Percentiles rank a stretch among this genome's conserved stretches.
Evolutionary conservation across 2,888 invertebrate genomes (phyloP).

Genomic region (Diachrysia chrysitis): DNA sequence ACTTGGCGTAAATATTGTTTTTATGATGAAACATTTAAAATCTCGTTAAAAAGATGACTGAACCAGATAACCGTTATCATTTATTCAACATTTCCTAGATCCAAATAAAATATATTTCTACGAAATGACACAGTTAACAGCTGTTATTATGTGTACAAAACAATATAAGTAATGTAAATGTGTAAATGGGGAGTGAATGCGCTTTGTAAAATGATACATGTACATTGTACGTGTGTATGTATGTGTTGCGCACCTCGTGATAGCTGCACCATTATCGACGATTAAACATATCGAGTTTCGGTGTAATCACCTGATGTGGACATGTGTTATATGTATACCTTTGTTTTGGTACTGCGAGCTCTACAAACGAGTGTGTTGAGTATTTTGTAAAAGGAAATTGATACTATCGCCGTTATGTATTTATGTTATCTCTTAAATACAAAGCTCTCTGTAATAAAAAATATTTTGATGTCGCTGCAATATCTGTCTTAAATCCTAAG

Average conservation of each 20-base stretch:
- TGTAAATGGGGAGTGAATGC: slow-evolving; percentile 48
- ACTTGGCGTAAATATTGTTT: neutral
- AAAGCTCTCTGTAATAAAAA: neutral
- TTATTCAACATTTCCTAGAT: neutral
- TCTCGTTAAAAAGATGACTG: slow-evolving; percentile 31
- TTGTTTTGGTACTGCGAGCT: slow-evolving; percentile 32
- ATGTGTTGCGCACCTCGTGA: slow-evolving; percentile 55
- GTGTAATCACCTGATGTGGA: slow-evolving; percentile 66
- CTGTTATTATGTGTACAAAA: slow-evolving; percentile 17
- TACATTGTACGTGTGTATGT: slow-evolving; percentile 28
- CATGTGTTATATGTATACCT: slow-evolving; percentile 50
- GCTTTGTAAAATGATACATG: slow-evolving; percentile 59
- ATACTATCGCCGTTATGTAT: neutral
- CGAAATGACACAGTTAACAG: slow-evolving; percentile 16
- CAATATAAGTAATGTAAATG: slow-evolving; percentile 29
- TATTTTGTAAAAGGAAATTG: slow-evolving; percentile 15
- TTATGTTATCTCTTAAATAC: neutral
- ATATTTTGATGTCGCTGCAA: neutral
- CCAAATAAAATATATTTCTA: slow-evolving; percentile 12
- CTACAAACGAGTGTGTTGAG: slow-evolving; percentile 28
- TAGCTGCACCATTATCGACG: slow-evolving; percentile 62
- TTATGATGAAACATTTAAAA: slow-evolving; percentile 25
- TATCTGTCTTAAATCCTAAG: neutral
- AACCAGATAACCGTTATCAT: slow-evolving; percentile 5
- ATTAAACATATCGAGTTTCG: slow-evolving; percentile 62